Base-by-base conservation (phyloP, 1,140 invertebrate species). In the Achatina immaculata region DNA sequence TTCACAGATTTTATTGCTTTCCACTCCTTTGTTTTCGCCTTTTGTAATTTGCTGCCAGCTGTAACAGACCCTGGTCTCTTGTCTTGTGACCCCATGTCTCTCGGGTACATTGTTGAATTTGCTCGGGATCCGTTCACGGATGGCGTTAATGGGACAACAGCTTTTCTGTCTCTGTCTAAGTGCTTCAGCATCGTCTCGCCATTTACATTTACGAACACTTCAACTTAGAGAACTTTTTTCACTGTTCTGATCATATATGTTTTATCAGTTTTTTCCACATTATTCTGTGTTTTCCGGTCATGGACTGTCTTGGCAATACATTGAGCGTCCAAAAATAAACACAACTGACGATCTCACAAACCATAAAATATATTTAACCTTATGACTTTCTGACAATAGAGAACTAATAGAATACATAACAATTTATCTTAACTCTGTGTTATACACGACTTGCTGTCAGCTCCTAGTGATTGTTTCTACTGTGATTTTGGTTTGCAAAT, bases 331-430 rank as follows among this genome's bases (percentile, higher is more conserved):
- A 68, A 9, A 68, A 16, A 2, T 11, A 11, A 68, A 68, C 34
- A 14, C n/a, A 36, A 40, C 7, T 11, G 11, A n/a, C 7, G 3
- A 34, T 36, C n/a, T n/a, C n/a, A n/a, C n/a, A n/a, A 68, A 34
- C 1, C 24, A 34, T 14, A 3, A 36, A 40, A 36, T 36, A 14
- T 14, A 36, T 2, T 68, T 68, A 31, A 16, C 38, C 3, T 31
- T 68, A 36, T 68, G 65, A 31, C 65, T 68, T 68, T 68, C 65
- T 7, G 28, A n/a, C 28, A 24, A 68, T 40, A 68, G 65, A 68
- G 34, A 68, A 31, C 4, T 68, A 14, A 68, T 68, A 31, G 65
- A 68, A 40, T 24, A 68, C 21, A 68, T 68, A 9, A 31, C 34
- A 2, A 68, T 31, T 9, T 68, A 68, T 40, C 31, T 9, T 14